A percentile compares a stretch with the other conserved stretches of the same genome.
Evolutionary conservation across 2,888 invertebrate species (phyloP).

Genomic region (Ypsolopha sequella): DNA sequence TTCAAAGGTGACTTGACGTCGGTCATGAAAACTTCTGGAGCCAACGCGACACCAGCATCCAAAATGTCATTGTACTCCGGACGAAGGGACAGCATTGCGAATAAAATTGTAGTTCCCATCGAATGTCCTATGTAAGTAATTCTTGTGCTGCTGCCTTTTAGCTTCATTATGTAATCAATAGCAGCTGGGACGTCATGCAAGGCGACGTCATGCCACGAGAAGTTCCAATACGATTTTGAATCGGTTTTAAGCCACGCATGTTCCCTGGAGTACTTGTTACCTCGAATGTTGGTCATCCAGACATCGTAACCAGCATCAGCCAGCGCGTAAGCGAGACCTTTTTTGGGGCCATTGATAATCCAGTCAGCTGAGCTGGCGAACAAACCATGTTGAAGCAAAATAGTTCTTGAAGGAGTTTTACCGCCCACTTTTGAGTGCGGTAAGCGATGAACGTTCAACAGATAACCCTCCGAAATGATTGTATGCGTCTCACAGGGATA

Average conservation of each 20-base stretch:
- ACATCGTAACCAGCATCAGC: constrained; percentile 80
- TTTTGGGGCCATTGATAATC: constrained; percentile 77
- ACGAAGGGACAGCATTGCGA: constrained; percentile 75
- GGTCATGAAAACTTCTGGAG: constrained; percentile 76
- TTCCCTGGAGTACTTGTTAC: constrained; percentile 79
- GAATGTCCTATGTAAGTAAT: constrained; percentile 89
- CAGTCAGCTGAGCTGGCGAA: constrained; percentile 83
- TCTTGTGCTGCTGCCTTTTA: constrained; percentile 35
- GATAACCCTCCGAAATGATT: constrained; percentile 84
- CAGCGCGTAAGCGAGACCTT: constrained; percentile 75
- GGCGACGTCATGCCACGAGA: constrained; percentile 92
- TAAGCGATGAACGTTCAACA: constrained; percentile 85
- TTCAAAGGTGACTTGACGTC: constrained; percentile 76
- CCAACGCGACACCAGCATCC: constrained; percentile 74
- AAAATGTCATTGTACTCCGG: constrained; percentile 77
- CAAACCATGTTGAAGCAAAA: constrained; percentile 86
- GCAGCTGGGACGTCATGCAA: constrained; percentile 87
- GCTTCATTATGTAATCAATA: constrained; percentile 73
- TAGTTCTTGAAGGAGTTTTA: constrained; percentile 34
- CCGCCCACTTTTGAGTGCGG: constrained; percentile 60
- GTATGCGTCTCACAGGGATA: constrained; percentile 80
- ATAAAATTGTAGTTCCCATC: constrained; percentile 87
- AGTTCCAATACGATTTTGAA: constrained; percentile 77
- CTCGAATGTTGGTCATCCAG: constrained; percentile 88
- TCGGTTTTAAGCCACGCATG: constrained; percentile 69